These are phyloP conservation scores for Leptothorax acervorum DNA, from an alignment of 2,888 invertebrate species.

Conservation along the genomic window DNA sequence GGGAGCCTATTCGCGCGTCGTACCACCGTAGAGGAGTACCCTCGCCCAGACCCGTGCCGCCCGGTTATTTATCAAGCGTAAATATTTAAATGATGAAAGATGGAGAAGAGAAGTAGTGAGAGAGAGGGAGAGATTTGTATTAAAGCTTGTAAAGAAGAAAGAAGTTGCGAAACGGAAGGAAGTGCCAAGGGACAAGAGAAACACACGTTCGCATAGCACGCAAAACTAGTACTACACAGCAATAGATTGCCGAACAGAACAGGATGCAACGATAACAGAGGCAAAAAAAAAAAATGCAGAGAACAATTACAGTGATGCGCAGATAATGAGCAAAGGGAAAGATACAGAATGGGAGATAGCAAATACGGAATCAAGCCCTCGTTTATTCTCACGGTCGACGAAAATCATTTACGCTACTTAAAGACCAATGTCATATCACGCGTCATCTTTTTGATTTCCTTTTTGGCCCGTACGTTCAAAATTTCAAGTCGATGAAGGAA, in stretches of 20 bases:
- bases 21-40: slow-evolving; percentile 50
- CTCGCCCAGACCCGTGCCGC: slow-evolving; percentile 70
- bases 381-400: slow-evolving; percentile 63
- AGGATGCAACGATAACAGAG: slow-evolving; percentile 3
- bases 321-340: slow-evolving; percentile 26
- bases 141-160: slow-evolving; percentile 56
- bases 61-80: slow-evolving; percentile 84
- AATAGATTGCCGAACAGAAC: slow-evolving; percentile 30
- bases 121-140: slow-evolving; percentile 63
- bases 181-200: slow-evolving; percentile 78
- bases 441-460: slow-evolving; percentile 32
- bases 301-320: slow-evolving; percentile 22
- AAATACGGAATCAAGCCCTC: slow-evolving; percentile 50
- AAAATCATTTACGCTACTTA: slow-evolving; percentile 71
- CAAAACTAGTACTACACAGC: slow-evolving; percentile 21
- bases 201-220: slow-evolving; percentile 46
- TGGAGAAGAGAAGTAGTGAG: slow-evolving; percentile 51
- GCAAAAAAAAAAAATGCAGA: background rate
- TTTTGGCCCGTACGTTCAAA: slow-evolving; percentile 66
- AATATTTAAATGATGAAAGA: slow-evolving; percentile 79
- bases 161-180: slow-evolving; percentile 79
- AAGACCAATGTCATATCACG: slow-evolving; percentile 49
- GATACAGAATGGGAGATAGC: slow-evolving; percentile 24
- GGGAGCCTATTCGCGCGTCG: slow-evolving; percentile 66
- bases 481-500: slow-evolving; percentile 60